A percentile compares a stretch with the other conserved stretches of the same genome.
Conservation (phyloP, 2,113 vertebrate genomes). For the Cervus canadensis region DNA sequence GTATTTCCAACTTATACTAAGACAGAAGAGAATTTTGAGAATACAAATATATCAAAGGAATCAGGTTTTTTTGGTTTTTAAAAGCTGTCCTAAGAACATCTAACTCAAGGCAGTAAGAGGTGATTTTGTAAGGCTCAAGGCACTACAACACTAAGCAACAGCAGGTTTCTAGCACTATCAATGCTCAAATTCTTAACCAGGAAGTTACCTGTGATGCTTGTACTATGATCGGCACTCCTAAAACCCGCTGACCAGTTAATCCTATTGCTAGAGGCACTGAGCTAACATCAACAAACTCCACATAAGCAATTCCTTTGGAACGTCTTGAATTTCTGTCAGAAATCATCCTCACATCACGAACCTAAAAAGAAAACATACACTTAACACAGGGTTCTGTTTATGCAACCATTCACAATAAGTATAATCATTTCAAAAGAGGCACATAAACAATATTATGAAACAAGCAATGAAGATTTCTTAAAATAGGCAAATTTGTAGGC, state of each 20-base stretch:
- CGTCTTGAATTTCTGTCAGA: slow-evolving; percentile 97
- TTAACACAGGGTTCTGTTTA: neutral
- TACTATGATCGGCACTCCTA: slow-evolving; percentile 97
- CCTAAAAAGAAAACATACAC: slow-evolving; percentile 78
- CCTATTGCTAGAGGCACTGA: slow-evolving; percentile 98
- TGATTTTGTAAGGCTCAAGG: neutral
- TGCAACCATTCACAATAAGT: neutral
- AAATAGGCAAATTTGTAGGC: neutral
- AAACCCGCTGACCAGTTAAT: slow-evolving; percentile 94
- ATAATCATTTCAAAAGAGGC: neutral
- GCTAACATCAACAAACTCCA: slow-evolving; percentile 95
- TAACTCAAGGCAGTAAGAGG: neutral
- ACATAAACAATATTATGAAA: neutral
- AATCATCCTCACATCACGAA: slow-evolving; percentile 97
- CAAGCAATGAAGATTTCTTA: neutral
- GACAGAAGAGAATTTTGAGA: neutral
- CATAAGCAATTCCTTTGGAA: slow-evolving; percentile 98
- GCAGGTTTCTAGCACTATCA: neutral
- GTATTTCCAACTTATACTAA: neutral
- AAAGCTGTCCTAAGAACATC: neutral
- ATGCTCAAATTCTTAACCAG: neutral
- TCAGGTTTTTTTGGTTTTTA: neutral
- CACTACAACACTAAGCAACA: neutral
- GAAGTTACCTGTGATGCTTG: slow-evolving; percentile 94
- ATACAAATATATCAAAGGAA: neutral